A percentile compares a stretch with the other conserved stretches of the same genome.
These are phyloP conservation scores for Hypsibius dujardini DNA, from an alignment of 1,140 invertebrate genomes.

Conservation along the genomic window DNA sequence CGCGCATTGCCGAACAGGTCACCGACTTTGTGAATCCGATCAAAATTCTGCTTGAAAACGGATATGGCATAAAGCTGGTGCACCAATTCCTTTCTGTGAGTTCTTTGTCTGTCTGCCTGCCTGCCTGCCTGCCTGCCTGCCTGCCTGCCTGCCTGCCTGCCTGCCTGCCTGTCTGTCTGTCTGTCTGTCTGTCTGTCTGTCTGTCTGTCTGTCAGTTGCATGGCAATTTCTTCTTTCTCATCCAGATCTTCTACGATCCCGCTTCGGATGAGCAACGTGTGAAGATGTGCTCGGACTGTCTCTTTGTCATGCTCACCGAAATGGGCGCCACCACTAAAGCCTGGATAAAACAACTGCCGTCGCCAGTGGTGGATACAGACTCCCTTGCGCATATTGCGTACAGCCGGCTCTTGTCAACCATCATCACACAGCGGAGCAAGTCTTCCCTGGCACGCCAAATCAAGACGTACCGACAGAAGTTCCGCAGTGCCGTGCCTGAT, in stretches of 20 bases:
- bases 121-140: no score
- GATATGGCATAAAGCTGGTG: not conserved
- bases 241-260: not conserved
- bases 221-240: not conserved
- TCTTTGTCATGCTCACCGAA: conserved; percentile 3
- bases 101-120: not conserved
- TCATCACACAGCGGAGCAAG: conserved; percentile 5
- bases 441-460: not conserved
- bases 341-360: not conserved
- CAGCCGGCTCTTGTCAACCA: not conserved
- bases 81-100: not conserved
- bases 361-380: not conserved
- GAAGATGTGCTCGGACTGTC: conserved; percentile 10
- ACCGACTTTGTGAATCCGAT: not conserved
- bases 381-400: not conserved
- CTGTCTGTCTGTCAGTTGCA: no score
- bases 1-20: not conserved
- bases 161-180: no score
- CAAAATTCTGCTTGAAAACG: not conserved
- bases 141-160: no score
- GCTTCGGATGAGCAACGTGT: not conserved
- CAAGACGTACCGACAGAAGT: conserved; percentile 5
- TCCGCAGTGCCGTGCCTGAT: not conserved
- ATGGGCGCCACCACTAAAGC: not conserved
- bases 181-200: no score